Percentiles rank a stretch among this genome's conserved stretches.
Evolutionary conservation across 2,888 invertebrate species (phyloP).

Genomic region (Drosophila greeni): DNA sequence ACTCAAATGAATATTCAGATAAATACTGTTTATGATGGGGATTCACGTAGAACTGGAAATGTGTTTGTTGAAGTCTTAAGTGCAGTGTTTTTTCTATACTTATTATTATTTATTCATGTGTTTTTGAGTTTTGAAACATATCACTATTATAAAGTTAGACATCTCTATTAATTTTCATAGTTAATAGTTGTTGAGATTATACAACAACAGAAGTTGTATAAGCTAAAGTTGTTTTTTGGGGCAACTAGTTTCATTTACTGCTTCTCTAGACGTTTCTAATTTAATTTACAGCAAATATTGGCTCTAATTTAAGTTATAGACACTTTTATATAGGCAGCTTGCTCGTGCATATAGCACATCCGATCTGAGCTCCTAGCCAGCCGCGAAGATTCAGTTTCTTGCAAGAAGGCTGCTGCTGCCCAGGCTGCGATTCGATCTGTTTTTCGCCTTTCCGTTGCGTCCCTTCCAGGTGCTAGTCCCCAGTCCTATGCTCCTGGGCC

Average conservation of each 20-base stretch:
- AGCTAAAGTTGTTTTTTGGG: neutral
- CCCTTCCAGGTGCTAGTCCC: constrained; percentile 32
- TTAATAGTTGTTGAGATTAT: neutral
- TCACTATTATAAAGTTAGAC: too few relatives aligned
- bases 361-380: constrained; percentile 6
- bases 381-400: neutral
- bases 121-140: neutral
- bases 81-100: neutral
- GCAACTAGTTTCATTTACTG: neutral
- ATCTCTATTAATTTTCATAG: neutral
- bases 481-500: constrained; percentile 29
- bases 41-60: constrained; percentile 4
- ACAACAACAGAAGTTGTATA: neutral
- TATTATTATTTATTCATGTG: neutral
- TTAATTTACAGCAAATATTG: neutral
- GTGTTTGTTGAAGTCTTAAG: neutral
- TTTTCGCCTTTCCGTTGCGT: constrained; percentile 16
- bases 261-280: neutral
- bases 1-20: constrained; percentile 2
- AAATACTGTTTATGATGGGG: constrained; percentile 7
- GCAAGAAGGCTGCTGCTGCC: constrained; percentile 11
- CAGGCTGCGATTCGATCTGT: constrained; percentile 18
- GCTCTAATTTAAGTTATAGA: constrained; percentile 1
- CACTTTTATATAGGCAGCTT: neutral
- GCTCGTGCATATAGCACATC: constrained; percentile 5